phyloP scores from a whole-genome alignment of 2,113 vertebrate genomes.

The Mesoclemmys tuberculata region DNA sequence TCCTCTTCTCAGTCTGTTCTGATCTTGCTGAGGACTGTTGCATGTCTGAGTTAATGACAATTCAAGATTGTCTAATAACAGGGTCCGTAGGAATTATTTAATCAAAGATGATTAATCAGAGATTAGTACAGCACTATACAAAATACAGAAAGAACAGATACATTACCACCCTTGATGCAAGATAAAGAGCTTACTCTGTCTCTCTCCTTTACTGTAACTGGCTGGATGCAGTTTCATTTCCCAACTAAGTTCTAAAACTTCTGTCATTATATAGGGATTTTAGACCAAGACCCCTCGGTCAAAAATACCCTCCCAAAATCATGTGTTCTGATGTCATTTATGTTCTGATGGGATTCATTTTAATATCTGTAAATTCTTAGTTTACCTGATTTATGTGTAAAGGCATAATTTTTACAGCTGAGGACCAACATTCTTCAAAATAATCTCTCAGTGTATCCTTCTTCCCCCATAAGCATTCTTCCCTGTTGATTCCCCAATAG shows the following conservation, averaged over 20 bases:
- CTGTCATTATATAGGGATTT: neutral
- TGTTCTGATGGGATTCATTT: neutral
- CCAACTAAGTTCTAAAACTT: neutral
- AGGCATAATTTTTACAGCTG: neutral
- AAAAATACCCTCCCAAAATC: neutral
- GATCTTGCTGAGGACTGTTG: neutral
- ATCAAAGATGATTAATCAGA: neutral
- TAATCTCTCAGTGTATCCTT: neutral
- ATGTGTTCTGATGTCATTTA: too few species aligned
- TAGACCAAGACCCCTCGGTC: neutral
- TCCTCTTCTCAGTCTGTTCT: neutral
- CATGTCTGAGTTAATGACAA: neutral
- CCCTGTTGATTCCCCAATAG: neutral
- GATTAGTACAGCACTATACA: neutral
- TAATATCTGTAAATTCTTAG: neutral
- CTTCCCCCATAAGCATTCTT: neutral
- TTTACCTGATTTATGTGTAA: neutral
- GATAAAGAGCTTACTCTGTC: neutral
- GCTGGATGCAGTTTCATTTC: neutral
- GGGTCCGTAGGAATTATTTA: neutral
- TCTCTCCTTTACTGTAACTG: neutral
- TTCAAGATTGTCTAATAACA: neutral
- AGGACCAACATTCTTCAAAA: neutral
- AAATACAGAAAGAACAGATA: neutral
- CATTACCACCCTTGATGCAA: neutral